These are phyloP conservation scores for Erythrocebus patas DNA, from an alignment of 2,113 vertebrate species.

Conservation along the genomic window DNA sequence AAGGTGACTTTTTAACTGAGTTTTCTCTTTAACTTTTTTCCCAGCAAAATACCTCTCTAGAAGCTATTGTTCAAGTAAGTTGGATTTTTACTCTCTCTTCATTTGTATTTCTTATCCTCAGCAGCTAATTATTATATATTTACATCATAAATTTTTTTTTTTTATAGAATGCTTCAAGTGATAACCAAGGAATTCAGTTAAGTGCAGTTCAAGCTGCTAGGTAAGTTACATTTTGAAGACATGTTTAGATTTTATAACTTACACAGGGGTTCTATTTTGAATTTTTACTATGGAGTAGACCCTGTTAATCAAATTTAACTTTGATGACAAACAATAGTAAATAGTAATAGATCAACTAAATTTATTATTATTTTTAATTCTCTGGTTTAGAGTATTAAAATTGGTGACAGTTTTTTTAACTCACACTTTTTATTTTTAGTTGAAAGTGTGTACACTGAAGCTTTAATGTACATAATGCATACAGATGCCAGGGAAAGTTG, in stretches of 20 bases:
- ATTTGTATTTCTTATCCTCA: not conserved
- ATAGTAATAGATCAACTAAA: not conserved
- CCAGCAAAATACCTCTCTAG: conserved; percentile 98
- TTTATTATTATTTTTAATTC: not conserved
- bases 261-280: not conserved
- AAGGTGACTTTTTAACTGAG: conserved; percentile 4
- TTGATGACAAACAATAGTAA: conserved; percentile 1
- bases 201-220: conserved; percentile 98
- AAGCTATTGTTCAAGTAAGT: conserved; percentile 99
- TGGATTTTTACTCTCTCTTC: not conserved
- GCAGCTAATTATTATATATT: conserved; percentile 47
- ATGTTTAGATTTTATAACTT: conserved; percentile 25
- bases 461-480: not conserved
- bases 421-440: not conserved
- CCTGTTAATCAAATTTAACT: not conserved
- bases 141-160: conserved; percentile 55
- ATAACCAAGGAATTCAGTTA: conserved; percentile 98
- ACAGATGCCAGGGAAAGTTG: not conserved
- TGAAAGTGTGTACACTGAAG: not conserved
- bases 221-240: conserved; percentile 81
- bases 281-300: not conserved
- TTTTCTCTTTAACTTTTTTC: conserved; percentile 66
- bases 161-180: conserved; percentile 96
- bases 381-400: conserved; percentile 29
- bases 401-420: not conserved